Evolutionary conservation across 2,797 vertebrate species (phyloP).

Genomic region (Sparidentex hasta): DNA sequence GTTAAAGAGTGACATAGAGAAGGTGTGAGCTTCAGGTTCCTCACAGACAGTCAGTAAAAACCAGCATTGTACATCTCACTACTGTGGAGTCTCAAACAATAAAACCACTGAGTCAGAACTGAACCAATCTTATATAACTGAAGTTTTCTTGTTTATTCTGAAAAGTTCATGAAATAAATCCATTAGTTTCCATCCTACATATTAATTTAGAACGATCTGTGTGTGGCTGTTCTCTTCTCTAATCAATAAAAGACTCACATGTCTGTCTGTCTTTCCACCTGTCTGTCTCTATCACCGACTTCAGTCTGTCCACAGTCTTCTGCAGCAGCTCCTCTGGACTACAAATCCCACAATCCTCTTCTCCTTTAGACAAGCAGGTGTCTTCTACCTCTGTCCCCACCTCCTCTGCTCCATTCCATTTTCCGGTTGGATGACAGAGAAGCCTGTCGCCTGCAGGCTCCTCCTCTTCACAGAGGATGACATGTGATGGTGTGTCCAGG

Average conservation of each 20-base stretch:
- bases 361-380: background rate
- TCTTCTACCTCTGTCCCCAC: background rate
- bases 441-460: background rate
- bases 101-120: too few species aligned
- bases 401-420: background rate
- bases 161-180: too few species aligned
- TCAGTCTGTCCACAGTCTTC: conserved; percentile 83
- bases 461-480: conserved; percentile 8
- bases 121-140: too few species aligned
- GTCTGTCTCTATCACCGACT: conserved; percentile 74
- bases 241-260: conserved; percentile 41
- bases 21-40: background rate
- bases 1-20: too few species aligned
- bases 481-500: conserved; percentile 15
- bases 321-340: conserved; percentile 73
- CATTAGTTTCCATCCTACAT: too few species aligned
- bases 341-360: conserved; percentile 44
- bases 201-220: too few species aligned
- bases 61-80: too few species aligned
- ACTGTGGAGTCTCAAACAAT: too few species aligned
- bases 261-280: conserved; percentile 54
- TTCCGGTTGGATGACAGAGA: conserved; percentile 9
- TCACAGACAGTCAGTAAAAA: background rate
- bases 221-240: too few species aligned
- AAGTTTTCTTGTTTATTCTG: too few species aligned